Base-by-base conservation (phyloP, 2,888 invertebrate genomes). In the Protonemura montana region DNA sequence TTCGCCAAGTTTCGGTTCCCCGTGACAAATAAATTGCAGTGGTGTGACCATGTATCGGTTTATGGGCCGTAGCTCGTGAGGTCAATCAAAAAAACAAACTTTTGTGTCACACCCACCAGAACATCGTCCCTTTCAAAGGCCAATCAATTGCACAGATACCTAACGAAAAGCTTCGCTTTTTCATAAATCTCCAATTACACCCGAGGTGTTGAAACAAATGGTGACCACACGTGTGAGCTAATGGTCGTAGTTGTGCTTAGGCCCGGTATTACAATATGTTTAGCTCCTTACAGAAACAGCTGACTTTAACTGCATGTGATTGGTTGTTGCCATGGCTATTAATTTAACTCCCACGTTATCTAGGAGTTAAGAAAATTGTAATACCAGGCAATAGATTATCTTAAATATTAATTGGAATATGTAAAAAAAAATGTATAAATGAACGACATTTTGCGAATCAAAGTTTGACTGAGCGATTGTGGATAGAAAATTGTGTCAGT, bases 11-110 rank as follows among this genome's bases (percentile, higher is more conserved):
- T 59, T 59, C 59, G 1, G 35, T 35, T 35, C 35, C 5, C 35
- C 59, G 59, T 13, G 59, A 59, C 59, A 59, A 59, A 3, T 59
- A 59, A 21, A 59, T 59, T 59, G 59, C 59, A 21, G 21, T 3
- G 59, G 59, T 59, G 59, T 2, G 59, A 7, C 59, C 59, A 13
- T 21, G 59, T 59, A 59, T 59, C 13, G 59, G 59, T 59, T 59
- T 59, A 59, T 59, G 21, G 59, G 59, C 59, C 59, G 59, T 59
- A 16, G 21, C 59, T 59, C 21, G 59, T 59, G 59, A 21, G 59
- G 6, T 59, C 59, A 59, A 59, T 59, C 59, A 59, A 59, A 59
- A 59, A 59, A 59, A 59, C 59, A 59, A n/a, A 59, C 59, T 59
- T 35, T 59, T 21, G 59, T 59, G 59, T 59, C 59, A 59, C 7